phyloP scores from a whole-genome alignment of 1,140 invertebrate genomes.

The Drosophila malerkotliana region DNA sequence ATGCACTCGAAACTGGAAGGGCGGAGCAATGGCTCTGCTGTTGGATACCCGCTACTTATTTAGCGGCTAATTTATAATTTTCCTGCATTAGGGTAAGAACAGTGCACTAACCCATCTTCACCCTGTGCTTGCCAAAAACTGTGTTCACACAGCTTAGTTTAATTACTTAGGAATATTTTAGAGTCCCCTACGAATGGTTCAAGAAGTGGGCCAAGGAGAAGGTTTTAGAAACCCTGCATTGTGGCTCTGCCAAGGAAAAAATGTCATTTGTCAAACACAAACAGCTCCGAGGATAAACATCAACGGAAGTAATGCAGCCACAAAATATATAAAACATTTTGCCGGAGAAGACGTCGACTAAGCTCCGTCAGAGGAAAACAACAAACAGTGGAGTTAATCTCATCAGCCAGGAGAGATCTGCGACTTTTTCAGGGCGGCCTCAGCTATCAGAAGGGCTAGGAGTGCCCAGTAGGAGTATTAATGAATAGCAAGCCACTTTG shows the following conservation, averaged over 20 bases:
- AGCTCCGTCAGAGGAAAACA: slow-evolving; percentile 47
- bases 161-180: slow-evolving; percentile 80
- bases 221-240: slow-evolving; percentile 41
- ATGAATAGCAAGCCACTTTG: slow-evolving; percentile 81
- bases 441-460: slow-evolving; percentile 56
- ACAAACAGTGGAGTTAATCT: slow-evolving; percentile 78
- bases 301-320: slow-evolving; percentile 80
- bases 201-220: slow-evolving; percentile 16
- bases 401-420: slow-evolving; percentile 66
- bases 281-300: slow-evolving; percentile 80
- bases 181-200: slow-evolving; percentile 60
- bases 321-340: slow-evolving; percentile 80
- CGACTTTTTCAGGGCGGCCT: slow-evolving; percentile 30
- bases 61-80: no score
- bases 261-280: slow-evolving; percentile 81
- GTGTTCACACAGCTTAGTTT: slow-evolving; percentile 30
- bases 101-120: no score
- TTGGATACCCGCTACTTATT: not conserved
- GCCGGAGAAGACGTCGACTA: slow-evolving; percentile 36
- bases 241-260: slow-evolving; percentile 75
- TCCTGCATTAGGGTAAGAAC: no score
- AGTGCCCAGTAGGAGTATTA: slow-evolving; percentile 71
- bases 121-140: slow-evolving; percentile 30
- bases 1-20: slow-evolving; percentile 17
- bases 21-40: not conserved